phyloP scores from a whole-genome alignment of 1,140 invertebrate genomes.

The Cylas formicarius region DNA sequence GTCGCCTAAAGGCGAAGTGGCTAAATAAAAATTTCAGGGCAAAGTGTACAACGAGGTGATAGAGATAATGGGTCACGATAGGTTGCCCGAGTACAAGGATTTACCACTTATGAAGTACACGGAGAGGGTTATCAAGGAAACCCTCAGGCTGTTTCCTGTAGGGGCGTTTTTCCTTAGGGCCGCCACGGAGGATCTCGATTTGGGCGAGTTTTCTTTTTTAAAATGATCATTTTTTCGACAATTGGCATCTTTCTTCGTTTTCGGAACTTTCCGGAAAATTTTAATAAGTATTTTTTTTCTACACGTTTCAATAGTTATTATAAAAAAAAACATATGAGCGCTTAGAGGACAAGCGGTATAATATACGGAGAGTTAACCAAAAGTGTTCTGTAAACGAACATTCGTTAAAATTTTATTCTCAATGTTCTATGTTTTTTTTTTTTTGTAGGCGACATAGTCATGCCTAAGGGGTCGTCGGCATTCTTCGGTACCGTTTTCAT shows the following conservation, averaged over 20 bases:
- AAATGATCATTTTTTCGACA: too few relatives aligned
- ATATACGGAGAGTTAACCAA: too few relatives aligned
- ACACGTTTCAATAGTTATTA: too few relatives aligned
- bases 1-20: background rate
- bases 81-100: slow-evolving; percentile 44
- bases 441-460: slow-evolving; percentile 6
- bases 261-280: too few relatives aligned
- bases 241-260: too few relatives aligned
- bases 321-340: too few relatives aligned
- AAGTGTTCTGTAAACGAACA: too few relatives aligned
- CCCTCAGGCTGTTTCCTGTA: slow-evolving; percentile 58
- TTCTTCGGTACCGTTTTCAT: slow-evolving; percentile 37
- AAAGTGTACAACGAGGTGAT: slow-evolving; percentile 26
- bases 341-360: too few relatives aligned
- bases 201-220: too few relatives aligned
- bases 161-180: slow-evolving; percentile 48
- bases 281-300: too few relatives aligned
- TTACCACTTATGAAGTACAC: slow-evolving; percentile 58
- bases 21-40: slow-evolving; percentile 4
- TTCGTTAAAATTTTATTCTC: too few relatives aligned
- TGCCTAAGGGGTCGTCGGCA: slow-evolving; percentile 6
- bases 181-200: too few relatives aligned
- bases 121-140: slow-evolving; percentile 66
- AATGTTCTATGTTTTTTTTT: slow-evolving; percentile 2
- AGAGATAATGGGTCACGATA: slow-evolving; percentile 24